Evolutionary conservation across 2,888 invertebrate species (phyloP).

Genomic region (Dolichomitus sp.): DNA sequence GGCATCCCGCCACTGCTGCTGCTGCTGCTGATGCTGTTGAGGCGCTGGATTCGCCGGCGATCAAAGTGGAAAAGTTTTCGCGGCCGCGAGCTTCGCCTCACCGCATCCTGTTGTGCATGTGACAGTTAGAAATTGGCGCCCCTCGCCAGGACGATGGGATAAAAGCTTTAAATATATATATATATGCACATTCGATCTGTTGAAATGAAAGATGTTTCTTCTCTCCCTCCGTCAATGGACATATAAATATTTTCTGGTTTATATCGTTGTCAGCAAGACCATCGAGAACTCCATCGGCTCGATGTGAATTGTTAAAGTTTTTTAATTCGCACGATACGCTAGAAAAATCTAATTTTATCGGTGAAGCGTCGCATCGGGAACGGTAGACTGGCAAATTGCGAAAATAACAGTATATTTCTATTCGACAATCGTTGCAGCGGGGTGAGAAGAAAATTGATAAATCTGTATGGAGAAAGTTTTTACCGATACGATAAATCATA

Average conservation of each 20-base stretch:
- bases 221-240: background rate
- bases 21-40: background rate
- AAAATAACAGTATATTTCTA: conserved; percentile 11
- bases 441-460: conserved; percentile 40
- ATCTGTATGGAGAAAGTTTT: conserved; percentile 46
- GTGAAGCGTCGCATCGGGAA: background rate
- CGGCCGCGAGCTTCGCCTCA: background rate
- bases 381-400: background rate
- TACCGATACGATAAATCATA: conserved; percentile 33
- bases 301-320: conserved; percentile 7
- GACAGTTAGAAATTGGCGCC: conserved; percentile 28
- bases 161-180: background rate
- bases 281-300: background rate
- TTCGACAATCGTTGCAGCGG: background rate
- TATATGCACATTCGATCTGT: background rate
- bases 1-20: conserved; percentile 4
- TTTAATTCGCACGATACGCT: background rate
- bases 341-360: background rate
- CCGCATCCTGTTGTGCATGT: conserved; percentile 26
- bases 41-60: background rate
- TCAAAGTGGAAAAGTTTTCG: conserved; percentile 23
- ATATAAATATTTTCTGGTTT: background rate
- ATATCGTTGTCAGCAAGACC: background rate
- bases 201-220: background rate
- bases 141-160: background rate